These are phyloP conservation scores for Actenoides lindsayi DNA, from an alignment of 2,113 vertebrate genomes.

Conservation along the genomic window DNA sequence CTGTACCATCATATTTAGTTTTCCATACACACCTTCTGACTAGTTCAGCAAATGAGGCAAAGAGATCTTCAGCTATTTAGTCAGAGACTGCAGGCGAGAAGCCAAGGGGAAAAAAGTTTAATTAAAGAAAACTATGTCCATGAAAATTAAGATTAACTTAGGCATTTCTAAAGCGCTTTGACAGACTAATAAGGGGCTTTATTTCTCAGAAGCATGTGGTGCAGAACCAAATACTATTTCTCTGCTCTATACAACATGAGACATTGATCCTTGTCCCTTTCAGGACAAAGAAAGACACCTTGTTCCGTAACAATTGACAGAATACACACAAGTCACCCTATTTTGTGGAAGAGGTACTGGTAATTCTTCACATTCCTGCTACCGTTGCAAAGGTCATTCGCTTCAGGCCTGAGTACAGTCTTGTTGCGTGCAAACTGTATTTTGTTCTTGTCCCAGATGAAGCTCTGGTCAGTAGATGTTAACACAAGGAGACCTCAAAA, in stretches of 20 bases:
- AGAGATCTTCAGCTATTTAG: not conserved
- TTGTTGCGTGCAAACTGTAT: not conserved
- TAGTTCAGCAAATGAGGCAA: not conserved
- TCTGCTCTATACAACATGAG: not conserved
- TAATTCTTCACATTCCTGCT: not conserved
- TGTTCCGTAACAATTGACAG: not conserved
- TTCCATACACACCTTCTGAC: not conserved
- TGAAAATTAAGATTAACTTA: conserved; percentile 12
- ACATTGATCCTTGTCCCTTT: not conserved
- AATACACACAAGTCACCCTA: not conserved
- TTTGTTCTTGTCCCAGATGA: not conserved
- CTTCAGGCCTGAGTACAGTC: not conserved
- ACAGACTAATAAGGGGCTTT: conserved; percentile 1
- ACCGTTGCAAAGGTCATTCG: not conserved
- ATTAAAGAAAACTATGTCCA: conserved; percentile 49
- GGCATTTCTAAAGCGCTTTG: conserved; percentile 13
- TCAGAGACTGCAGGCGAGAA: not conserved
- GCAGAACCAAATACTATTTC: not conserved
- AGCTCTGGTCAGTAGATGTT: not conserved
- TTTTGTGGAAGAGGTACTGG: not conserved
- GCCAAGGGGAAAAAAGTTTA: conserved; percentile 54
- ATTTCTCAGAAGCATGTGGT: not conserved
- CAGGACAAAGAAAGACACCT: not conserved
- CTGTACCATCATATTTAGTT: not conserved
- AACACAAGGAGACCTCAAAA: not conserved